A percentile compares a stretch with the other conserved stretches of the same genome.
Evolutionary conservation across 2,888 invertebrate genomes (phyloP).

Genomic region (Acronicta aceris): DNA sequence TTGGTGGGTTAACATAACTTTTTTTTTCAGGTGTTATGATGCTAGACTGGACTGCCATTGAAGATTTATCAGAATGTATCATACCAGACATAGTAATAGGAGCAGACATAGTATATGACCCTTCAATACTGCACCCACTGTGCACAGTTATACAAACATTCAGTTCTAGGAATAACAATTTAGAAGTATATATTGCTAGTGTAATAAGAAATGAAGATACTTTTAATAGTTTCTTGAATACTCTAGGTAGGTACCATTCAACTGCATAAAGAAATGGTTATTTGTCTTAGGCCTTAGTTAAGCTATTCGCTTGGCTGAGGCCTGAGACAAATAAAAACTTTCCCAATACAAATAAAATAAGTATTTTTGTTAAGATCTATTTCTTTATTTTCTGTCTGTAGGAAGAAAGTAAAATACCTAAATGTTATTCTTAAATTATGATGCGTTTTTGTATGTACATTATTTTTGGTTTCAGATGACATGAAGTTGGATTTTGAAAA

Average conservation of each 20-base stretch:
- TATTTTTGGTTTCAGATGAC: constrained; percentile 65
- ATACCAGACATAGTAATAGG: constrained; percentile 80
- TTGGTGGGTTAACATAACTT: background rate
- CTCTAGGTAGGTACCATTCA: constrained; percentile 82
- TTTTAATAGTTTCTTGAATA: constrained; percentile 86
- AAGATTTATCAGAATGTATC: constrained; percentile 59
- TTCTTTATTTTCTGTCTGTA: too few species aligned
- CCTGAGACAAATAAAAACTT: too few species aligned
- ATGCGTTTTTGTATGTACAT: too few species aligned
- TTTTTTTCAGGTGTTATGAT: constrained; percentile 69
- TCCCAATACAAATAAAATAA: too few species aligned
- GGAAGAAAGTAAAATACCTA: too few species aligned
- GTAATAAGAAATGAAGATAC: constrained; percentile 91
- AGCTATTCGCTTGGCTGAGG: too few species aligned
- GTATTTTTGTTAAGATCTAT: too few species aligned
- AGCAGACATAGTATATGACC: constrained; percentile 84
- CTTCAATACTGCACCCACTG: constrained; percentile 73
- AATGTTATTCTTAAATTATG: too few species aligned
- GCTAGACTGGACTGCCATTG: constrained; percentile 77
- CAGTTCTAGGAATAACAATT: constrained; percentile 66
- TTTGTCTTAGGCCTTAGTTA: too few species aligned
- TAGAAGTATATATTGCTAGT: constrained; percentile 77
- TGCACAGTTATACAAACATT: constrained; percentile 72
- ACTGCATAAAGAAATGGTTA: background rate
- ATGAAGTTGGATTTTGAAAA: constrained; percentile 59